Base-by-base conservation (phyloP, 2,797 vertebrate genomes). In the Pachyuromys duprasi region DNA sequence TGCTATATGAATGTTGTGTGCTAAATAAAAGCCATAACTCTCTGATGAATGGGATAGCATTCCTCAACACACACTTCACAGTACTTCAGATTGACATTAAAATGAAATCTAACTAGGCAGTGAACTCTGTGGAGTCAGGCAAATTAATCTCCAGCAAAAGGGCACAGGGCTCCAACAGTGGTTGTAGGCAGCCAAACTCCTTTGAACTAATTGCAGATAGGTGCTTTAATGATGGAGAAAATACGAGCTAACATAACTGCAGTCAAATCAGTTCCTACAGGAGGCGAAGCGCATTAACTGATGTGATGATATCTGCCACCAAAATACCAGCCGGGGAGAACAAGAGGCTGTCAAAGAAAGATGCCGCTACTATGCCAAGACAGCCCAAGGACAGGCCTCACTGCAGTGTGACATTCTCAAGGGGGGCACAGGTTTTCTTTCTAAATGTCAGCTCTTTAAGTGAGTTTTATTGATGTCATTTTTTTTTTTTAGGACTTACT, bases 141-240 rank as follows among this genome's bases (percentile, higher is more conserved):
- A 94, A 20, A 65, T 94, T 92, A 96, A 94, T 81, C 91, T 62
- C 42, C 91, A 62, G 31, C 33, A 57, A 89, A 91, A 70, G 95
- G 88, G 72, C 70, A 91, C 13, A 13, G 11, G 20, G 55, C 39
- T 55, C 86, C 95, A 93, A 39, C 11, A 75, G 33, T 33, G 17
- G 45, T 57, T 42, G 90, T 9, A 81, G 76, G 95, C 42, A 69
- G 95, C 65, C 67, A 94, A 92, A 42, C 95, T 53, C 81, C 63
- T 96, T 31, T 88, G 60, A 96, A 86, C 72, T 90, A 95, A 94
- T 0, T 95, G 92, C 80, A 97, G 95, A 87, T 0, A 96, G 74
- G 84, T 39, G 93, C 88, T 94, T 78, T 93, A 97, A 97, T 83
- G 70, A 98, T 70, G 74, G 88, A 89, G 20, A 92, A 98, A 96